Evolutionary conservation across 2,888 invertebrate genomes (phyloP).

Genomic region (Schrankia costaestrigalis): DNA sequence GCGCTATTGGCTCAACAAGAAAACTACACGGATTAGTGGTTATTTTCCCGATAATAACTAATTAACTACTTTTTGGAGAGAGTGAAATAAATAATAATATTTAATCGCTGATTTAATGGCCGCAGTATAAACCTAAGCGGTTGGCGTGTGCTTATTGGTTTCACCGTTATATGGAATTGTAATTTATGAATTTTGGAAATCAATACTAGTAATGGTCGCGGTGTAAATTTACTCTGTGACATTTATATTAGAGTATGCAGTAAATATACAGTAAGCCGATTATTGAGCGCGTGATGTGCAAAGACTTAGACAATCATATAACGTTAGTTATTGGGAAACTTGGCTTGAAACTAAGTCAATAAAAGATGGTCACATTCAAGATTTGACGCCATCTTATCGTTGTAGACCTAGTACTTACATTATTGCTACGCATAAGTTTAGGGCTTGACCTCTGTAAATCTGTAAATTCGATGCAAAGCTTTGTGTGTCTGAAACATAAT

Average conservation of each 20-base stretch:
- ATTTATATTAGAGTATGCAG: slow-evolving; percentile 23
- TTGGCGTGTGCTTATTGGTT: slow-evolving; percentile 36
- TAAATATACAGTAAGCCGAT: slow-evolving; percentile 24
- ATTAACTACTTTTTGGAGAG: too few species aligned
- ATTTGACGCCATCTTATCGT: too few species aligned
- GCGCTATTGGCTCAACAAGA: too few species aligned
- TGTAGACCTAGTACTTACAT: too few species aligned
- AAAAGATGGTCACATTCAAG: too few species aligned
- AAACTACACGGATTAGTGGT: background rate
- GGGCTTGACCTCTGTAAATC: too few species aligned
- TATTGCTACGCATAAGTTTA: too few species aligned
- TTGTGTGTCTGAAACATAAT: too few species aligned
- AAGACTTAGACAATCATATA: slow-evolving; percentile 13
- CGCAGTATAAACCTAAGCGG: slow-evolving; percentile 11
- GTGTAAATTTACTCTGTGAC: slow-evolving; percentile 31
- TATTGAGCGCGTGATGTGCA: slow-evolving; percentile 13
- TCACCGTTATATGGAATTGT: slow-evolving; percentile 34
- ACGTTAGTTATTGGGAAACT: background rate
- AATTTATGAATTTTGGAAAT: slow-evolving; percentile 44
- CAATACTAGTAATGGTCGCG: slow-evolving; percentile 31
- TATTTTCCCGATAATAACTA: too few species aligned
- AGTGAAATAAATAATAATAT: too few species aligned
- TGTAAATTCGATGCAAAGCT: too few species aligned
- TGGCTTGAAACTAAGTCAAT: too few species aligned
- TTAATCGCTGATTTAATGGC: slow-evolving; percentile 12